These are phyloP conservation scores for Congeria kusceri DNA, from an alignment of 2,888 invertebrate species.

Conservation along the genomic window DNA sequence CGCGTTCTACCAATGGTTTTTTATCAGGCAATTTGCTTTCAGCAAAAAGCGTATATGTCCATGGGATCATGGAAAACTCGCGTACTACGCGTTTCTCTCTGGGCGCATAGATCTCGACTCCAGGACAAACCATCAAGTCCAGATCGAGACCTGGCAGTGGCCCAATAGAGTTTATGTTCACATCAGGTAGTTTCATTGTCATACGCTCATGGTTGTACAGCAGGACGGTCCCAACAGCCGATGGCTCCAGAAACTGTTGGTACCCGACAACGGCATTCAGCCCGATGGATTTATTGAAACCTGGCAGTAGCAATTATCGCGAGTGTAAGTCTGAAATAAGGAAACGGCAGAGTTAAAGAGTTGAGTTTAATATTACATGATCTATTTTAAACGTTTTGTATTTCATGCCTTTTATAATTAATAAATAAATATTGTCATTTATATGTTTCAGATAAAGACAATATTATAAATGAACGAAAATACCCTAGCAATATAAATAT, in stretches of 20 bases:
- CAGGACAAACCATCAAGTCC: slow-evolving; percentile 1
- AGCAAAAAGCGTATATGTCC: slow-evolving; percentile 7
- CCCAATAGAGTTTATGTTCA: slow-evolving; percentile 9
- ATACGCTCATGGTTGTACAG: slow-evolving; percentile 2
- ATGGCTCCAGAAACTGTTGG: background rate
- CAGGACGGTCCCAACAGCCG: slow-evolving; percentile 1
- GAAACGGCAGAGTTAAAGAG: too few relatives aligned
- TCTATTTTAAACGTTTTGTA: too few relatives aligned
- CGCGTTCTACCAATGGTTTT: background rate
- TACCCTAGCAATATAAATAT: too few relatives aligned
- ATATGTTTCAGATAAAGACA: too few relatives aligned
- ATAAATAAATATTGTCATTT: too few relatives aligned
- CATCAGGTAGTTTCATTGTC: slow-evolving; percentile 1
- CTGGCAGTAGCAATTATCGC: slow-evolving; percentile 16
- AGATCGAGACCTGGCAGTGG: slow-evolving; percentile 11
- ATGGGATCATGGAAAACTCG: slow-evolving; percentile 12
- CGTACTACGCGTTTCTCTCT: background rate
- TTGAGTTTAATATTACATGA: too few relatives aligned
- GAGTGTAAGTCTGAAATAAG: background rate
- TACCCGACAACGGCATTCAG: slow-evolving; percentile 9
- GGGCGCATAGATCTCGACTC: slow-evolving; percentile 8
- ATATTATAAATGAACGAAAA: too few relatives aligned
- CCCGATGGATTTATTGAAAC: slow-evolving; percentile 1
- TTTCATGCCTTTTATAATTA: too few relatives aligned
- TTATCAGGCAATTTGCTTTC: background rate